Evolutionary conservation across 2,113 vertebrate genomes (phyloP), one percentile per base, ranked within the genome.

Genomic region (Hemiprocne comata): DNA sequence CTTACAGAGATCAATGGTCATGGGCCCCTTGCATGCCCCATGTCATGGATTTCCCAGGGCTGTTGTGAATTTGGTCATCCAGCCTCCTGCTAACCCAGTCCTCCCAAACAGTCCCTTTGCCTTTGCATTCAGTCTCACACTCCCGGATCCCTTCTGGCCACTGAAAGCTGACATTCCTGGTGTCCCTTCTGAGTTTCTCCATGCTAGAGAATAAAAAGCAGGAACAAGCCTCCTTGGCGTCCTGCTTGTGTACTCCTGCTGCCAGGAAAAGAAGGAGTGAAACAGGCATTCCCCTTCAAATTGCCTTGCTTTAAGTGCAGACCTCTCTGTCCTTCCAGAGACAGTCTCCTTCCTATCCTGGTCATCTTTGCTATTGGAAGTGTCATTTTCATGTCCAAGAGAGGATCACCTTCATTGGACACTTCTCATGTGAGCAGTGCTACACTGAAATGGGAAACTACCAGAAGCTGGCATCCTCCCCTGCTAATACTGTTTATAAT

Each of bases 41-140:
- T 91, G 89, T 95, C 96, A 94, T 71, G 61, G 89, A 55, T 93
- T 95, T 97, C 96, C 93, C 95, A 96, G 95, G 96, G 80, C 65
- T 95, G 72, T 2, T 14, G 60, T 50, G 82, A 50, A 51, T 90
- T 70, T 86, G 83, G 67, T 72, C 88, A 51, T 81, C 42, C 73
- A 84, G 61, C 51, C 42, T 90, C 42, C 85, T 55, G 55, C 72
- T 83, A 24, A 80, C 5, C 79, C 85, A 50, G 36, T 34, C 46
- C 79, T 88, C 51, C 36, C 62, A 31, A 51, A 29, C 4, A 86
- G 51, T 18, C 51, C 51, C 67, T 78, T 74, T 73, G 93, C 93
- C 75, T 72, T 76, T 12, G 2, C 78, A 15, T 18, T 58, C 82
- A 15, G 55, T 60, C 86, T 92, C 86, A 78, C 33, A 50, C 53